Base-by-base conservation (phyloP, 2,888 invertebrate species). In the Hyposoter dolosus region DNA sequence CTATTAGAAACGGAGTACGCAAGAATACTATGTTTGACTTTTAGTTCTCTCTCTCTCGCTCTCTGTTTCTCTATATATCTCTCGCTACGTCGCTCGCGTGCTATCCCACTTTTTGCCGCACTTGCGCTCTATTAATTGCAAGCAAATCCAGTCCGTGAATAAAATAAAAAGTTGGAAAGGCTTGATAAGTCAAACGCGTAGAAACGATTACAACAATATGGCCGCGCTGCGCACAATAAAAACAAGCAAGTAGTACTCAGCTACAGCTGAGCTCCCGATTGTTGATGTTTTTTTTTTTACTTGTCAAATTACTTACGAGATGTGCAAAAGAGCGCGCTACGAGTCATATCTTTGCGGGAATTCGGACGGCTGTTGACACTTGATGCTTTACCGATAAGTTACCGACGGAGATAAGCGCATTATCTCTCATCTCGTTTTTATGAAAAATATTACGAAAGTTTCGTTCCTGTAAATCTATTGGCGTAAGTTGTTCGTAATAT, bases 191-290 rank as follows among this genome's bases (percentile, higher is more conserved):
- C 28, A 68, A n/a, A 65, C 53, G 68, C 47, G 53, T 56, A 23
- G 47, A n/a, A 50, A 78, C 43, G 40, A 43, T n/a, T 56, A 60
- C 60, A 60, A 71, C 79, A 79, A 79, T 79, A 79, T 79, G 79
- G 79, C 79, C 60, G 69, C 45, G 53, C 28, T 60, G 60, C 60
- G 60, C 28, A 28, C 60, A 60, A 60, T 60, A 60, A 53, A 7
- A 53, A 60, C 28, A 60, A 60, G 60, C 60, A 5, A 60, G 60
- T 60, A 28, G 60, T 28, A n/a, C 28, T 72, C 72, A 35, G 56
- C 56, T 72, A 60, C 60, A 60, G 28, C 28, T 28, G 60, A 15
- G 28, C 28, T 60, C 28, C 12, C 28, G 60, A 40, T 72, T 72
- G 53, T 56, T 23, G 19, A 35, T 17, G n/a, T 74, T 60, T 43